phyloP scores from a whole-genome alignment of 2,888 invertebrate species.

The Mesorhabditis belari region DNA sequence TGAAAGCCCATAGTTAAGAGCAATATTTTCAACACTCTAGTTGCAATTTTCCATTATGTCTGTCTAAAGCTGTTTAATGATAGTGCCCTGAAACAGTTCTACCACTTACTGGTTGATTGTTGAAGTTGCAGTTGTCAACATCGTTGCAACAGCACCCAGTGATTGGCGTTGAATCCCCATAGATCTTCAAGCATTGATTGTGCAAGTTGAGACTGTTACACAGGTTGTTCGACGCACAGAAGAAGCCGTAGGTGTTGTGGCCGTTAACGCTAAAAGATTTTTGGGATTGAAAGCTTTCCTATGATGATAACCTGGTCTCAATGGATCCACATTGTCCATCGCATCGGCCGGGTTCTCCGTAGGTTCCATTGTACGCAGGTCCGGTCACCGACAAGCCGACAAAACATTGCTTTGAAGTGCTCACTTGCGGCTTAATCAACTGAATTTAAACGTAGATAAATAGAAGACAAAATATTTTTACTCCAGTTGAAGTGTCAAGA shows the following conservation, averaged over 20 bases:
- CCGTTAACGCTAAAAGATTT: background rate
- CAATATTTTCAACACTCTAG: background rate
- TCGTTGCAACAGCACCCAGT: slow-evolving; percentile 19
- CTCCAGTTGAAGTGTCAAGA: slow-evolving; percentile 7
- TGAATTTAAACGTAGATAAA: too few relatives aligned
- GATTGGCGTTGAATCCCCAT: background rate
- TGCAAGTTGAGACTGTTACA: background rate
- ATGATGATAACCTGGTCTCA: slow-evolving; percentile 6
- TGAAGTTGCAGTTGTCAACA: slow-evolving; percentile 19
- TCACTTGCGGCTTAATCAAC: background rate
- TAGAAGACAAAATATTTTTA: too few relatives aligned
- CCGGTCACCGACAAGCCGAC: slow-evolving; percentile 12
- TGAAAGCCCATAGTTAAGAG: background rate
- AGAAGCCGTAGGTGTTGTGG: background rate
- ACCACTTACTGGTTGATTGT: background rate
- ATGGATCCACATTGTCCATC: slow-evolving; percentile 27
- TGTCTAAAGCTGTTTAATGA: too few relatives aligned
- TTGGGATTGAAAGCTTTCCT: too few relatives aligned
- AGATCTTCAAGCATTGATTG: background rate
- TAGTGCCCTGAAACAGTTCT: background rate
- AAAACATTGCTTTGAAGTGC: slow-evolving; percentile 11
- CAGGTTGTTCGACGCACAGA: background rate
- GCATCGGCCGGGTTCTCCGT: slow-evolving; percentile 17
- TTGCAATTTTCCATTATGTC: too few relatives aligned
- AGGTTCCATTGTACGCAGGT: background rate